Evolutionary conservation across 2,113 vertebrate genomes (phyloP).

Genomic region (Microcebus jonahi): DNA sequence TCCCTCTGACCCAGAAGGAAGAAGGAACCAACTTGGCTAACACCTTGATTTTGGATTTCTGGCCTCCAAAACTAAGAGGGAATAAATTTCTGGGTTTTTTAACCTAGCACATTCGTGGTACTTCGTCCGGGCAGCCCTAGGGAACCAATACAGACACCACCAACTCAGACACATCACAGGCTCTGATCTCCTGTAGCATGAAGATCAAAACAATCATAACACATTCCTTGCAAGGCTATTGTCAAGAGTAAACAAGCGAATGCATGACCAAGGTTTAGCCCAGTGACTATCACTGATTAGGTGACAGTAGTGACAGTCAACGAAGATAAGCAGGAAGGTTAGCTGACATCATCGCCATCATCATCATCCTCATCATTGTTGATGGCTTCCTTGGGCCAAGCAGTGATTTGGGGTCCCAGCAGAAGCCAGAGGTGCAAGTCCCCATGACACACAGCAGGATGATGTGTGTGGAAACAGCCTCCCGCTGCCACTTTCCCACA

Average conservation of each 20-base stretch:
- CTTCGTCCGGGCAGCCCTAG: background rate
- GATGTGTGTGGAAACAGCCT: background rate
- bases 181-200: background rate
- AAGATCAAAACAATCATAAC: background rate
- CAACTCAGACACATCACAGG: background rate
- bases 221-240: background rate
- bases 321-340: background rate
- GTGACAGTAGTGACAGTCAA: background rate
- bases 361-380: background rate
- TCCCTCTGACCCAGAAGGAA: background rate
- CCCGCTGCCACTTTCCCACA: background rate
- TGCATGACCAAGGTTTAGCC: background rate
- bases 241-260: background rate
- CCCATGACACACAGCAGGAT: background rate
- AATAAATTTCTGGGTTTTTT: background rate
- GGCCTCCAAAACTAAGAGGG: background rate
- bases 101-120: background rate
- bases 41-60: background rate
- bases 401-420: too few species aligned
- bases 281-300: too few species aligned
- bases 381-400: background rate
- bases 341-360: background rate
- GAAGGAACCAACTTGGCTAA: background rate
- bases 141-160: background rate
- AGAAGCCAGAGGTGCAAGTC: background rate